Base-by-base conservation (phyloP, 2,888 invertebrate species). In the Drosophila merina region DNA sequence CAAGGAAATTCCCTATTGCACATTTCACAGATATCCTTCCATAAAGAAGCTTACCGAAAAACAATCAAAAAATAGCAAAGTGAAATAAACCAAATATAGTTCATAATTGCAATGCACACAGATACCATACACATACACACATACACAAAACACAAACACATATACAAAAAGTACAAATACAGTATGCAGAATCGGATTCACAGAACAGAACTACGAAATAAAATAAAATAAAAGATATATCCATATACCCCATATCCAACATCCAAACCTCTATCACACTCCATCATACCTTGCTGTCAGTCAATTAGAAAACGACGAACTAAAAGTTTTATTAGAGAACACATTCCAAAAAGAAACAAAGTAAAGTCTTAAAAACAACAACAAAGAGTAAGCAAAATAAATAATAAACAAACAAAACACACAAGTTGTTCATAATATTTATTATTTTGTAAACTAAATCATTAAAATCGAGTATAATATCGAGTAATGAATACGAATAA, bases 271-370 rank as follows among this genome's bases (percentile, higher is more conserved):
- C 20, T 31, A 52, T 45, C 50, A 55, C 31, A 58, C 45, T 57
- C 45, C 40, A 50, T 51, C 30, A 20, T n/a, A 7, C 38, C 45
- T 57, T 33, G 51, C 60, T 57, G 42, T 70, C 50, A 57, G 51
- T 51, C 57, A 68, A 60, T 60, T 60, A 60, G 40, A 47, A 60
- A 59, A 60, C 60, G 60, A 36, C 60, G 40, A 58, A 70, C 52
- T 85, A 60, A 76, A 72, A 60, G 68, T 77, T 75, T 77, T 75
- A 76, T 85, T 85, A 75, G 77, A 83, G 77, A 88, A 84, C 88
- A 85, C 84, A 85, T 85, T 85, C 84, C 84, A 85, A 86, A 84
- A 88, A 69, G 88, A 71, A 88, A 88, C 88, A 88, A 88, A 69
- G 84, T 81, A 84, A 88, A 86, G 86, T 84, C 88, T 84, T 88